Evolutionary conservation across 1,140 invertebrate genomes (phyloP).

Genomic region (Drosophila littoralis): DNA sequence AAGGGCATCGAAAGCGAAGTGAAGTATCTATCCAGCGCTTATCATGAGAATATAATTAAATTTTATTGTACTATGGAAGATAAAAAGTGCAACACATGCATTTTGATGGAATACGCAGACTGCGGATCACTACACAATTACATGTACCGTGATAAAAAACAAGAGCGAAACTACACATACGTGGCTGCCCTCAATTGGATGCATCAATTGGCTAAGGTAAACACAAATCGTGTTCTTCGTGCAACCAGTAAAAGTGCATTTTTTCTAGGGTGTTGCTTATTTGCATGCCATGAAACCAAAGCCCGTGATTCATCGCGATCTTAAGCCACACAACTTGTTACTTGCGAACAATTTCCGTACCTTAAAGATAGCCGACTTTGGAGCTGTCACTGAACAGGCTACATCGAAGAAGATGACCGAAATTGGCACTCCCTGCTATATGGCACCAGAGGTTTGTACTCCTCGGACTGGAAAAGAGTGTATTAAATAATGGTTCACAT

Average conservation of each 20-base stretch:
- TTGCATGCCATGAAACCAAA: not conserved
- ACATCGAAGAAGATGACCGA: not conserved
- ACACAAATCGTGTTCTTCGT: too few species aligned
- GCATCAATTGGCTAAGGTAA: not conserved
- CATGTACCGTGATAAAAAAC: not conserved
- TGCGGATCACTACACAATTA: not conserved
- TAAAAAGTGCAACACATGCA: not conserved
- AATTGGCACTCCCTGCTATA: slow-evolving; percentile 4
- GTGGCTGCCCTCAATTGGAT: not conserved
- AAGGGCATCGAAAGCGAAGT: slow-evolving; percentile 5
- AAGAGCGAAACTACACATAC: not conserved
- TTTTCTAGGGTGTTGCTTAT: not conserved
- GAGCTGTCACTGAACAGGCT: not conserved
- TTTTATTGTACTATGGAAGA: not conserved
- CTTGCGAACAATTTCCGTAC: not conserved
- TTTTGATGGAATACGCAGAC: slow-evolving; percentile 12
- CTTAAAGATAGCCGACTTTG: slow-evolving; percentile 29
- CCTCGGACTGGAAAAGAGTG: too few species aligned
- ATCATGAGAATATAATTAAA: slow-evolving; percentile 1
- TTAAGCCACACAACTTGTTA: not conserved
- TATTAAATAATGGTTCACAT: not conserved
- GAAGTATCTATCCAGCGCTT: not conserved
- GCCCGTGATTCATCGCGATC: not conserved
- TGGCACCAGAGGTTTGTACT: slow-evolving; percentile 16
- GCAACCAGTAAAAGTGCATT: too few species aligned